Base-by-base conservation (phyloP, 2,888 invertebrate genomes). In the Conchocele bisecta region DNA sequence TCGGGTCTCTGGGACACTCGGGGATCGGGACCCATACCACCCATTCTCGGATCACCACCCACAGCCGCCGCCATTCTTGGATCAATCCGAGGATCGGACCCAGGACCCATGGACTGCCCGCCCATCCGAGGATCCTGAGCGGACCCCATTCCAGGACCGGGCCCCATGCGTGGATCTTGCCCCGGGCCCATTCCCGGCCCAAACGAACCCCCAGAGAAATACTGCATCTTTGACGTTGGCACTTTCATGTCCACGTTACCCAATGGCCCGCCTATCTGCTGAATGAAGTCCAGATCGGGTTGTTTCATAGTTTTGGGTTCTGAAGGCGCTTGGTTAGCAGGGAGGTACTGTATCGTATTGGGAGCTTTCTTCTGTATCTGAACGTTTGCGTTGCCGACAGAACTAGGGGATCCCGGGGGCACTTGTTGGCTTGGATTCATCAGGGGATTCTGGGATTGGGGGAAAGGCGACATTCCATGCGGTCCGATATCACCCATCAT, bases 321-420 rank as follows among this genome's bases (percentile, higher is more conserved):
- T 29, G 83, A 79, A 70, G 87, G 84, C 89, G 97, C 97, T n/a
- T 98, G 96, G 92, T 97, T 94, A 57, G 97, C 96, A 24, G 98
- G 98, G 91, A 98, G 94, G 93, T 98, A 98, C 93, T 98, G 98
- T 90, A 98, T 98, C 37, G 98, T 98, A 92, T 98, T 98, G 0
- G 98, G 98, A 13, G 98, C 97, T 91, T 96, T 97, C 11, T 98
- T 96, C 92, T 98, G 98, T 28, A 98, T 97, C 92, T 97, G 96
- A 59, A 92, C 91, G 91, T 96, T 98, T 48, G 95, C 94, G 80
- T 95, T 94, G 85, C 95, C 94, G 87, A 94, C 79, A 56, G 87
- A 85, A 39, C 74, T 75, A 3, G 86, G 83, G 13, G 85, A 84
- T 15, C 77, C 74, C 24, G 85, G 79, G 69, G 77, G 73, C 67